These are phyloP conservation scores for Triops cancriformis DNA, from an alignment of 1,140 invertebrate genomes.

Conservation along the genomic window DNA sequence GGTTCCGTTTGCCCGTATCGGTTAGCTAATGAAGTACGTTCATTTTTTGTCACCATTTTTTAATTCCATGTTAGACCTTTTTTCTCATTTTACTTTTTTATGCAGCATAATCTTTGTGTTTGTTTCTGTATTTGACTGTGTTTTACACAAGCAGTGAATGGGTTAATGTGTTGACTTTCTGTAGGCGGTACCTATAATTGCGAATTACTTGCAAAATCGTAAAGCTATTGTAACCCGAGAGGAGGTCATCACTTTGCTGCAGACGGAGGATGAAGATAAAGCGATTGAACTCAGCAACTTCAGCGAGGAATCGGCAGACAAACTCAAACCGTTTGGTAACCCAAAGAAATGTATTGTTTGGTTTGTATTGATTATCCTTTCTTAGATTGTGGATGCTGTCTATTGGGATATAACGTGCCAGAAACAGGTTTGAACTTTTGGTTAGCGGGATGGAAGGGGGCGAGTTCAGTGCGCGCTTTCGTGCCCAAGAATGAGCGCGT, in stretches of 20 bases:
- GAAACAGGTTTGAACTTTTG: slow-evolving; percentile 49
- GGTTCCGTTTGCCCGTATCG: slow-evolving; percentile 70
- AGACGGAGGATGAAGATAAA: slow-evolving; percentile 61
- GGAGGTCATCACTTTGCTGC: slow-evolving; percentile 68
- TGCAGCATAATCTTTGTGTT: too few relatives aligned
- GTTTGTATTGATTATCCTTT: slow-evolving; percentile 20
- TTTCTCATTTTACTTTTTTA: too few relatives aligned
- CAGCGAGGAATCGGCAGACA: slow-evolving; percentile 49
- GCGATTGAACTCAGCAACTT: slow-evolving; percentile 59
- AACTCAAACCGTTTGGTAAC: slow-evolving; percentile 36
- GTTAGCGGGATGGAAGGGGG: slow-evolving; percentile 85
- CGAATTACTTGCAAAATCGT: slow-evolving; percentile 38
- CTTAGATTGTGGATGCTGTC: slow-evolving; percentile 14
- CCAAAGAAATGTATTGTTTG: not conserved
- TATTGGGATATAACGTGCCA: slow-evolving; percentile 7
- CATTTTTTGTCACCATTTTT: slow-evolving; percentile 20
- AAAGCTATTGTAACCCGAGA: slow-evolving; percentile 58
- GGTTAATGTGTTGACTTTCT: slow-evolving; percentile 37
- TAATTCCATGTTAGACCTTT: too few relatives aligned
- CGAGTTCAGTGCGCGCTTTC: slow-evolving; percentile 73
- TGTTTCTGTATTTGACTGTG: slow-evolving; percentile 19
- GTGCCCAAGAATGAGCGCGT: slow-evolving; percentile 69
- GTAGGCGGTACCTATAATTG: slow-evolving; percentile 34
- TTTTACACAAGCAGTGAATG: slow-evolving; percentile 15
- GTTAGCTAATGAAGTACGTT: slow-evolving; percentile 52